These are phyloP conservation scores for Phoxinus phoxinus DNA, from an alignment of 2,113 vertebrate genomes.

Conservation along the genomic window DNA sequence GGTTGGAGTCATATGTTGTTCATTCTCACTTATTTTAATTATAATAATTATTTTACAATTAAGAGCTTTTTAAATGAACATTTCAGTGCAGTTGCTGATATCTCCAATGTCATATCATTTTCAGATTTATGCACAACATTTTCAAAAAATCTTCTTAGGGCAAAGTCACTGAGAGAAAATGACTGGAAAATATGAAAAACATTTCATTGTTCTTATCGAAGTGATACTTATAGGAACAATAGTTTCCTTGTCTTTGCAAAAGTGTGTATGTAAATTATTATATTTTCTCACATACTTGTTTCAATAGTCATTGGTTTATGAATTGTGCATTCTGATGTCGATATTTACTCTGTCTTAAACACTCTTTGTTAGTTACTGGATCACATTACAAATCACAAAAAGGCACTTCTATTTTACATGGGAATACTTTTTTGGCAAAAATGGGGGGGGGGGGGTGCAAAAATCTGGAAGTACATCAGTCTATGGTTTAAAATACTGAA, in stretches of 20 bases:
- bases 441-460: too few relatives aligned
- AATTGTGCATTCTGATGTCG: conserved; percentile 20
- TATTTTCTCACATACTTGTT: conserved; percentile 16
- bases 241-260: conserved; percentile 10
- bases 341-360: background rate
- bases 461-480: background rate
- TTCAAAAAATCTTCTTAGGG: background rate
- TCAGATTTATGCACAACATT: background rate
- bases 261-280: background rate
- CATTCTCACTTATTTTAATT: background rate
- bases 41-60: background rate
- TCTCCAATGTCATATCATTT: background rate
- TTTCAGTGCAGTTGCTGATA: background rate
- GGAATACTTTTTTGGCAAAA: conserved; percentile 40
- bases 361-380: conserved; percentile 15
- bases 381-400: conserved; percentile 11
- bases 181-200: background rate
- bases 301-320: conserved; percentile 15
- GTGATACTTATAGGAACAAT: background rate
- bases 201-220: background rate
- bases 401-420: conserved; percentile 52
- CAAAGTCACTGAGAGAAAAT: background rate
- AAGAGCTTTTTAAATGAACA: background rate
- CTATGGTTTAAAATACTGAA: conserved; percentile 18
- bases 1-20: background rate